Percentiles rank a stretch among this genome's conserved stretches.
These are phyloP conservation scores for Sebastiscus albofasciatus DNA, from an alignment of 2,797 vertebrate genomes.

Conservation along the genomic window DNA sequence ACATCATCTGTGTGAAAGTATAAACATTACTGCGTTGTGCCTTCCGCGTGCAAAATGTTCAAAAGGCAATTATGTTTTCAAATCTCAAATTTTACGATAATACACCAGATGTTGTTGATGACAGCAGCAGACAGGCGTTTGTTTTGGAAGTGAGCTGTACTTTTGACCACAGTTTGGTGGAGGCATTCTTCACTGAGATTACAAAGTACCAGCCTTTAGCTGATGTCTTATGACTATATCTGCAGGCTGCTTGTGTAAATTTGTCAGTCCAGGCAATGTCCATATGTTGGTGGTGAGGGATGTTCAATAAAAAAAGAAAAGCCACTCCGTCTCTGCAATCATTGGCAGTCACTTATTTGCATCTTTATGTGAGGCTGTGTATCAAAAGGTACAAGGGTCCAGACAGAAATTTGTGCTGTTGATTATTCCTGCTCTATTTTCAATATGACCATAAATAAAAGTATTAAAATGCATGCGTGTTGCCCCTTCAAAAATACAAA, in stretches of 20 bases:
- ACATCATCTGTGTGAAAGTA: neutral
- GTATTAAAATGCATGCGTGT: neutral
- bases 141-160: slow-evolving; percentile 3
- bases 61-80: neutral
- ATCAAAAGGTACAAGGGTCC: neutral
- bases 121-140: neutral
- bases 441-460: neutral
- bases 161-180: neutral
- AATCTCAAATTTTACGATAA: neutral
- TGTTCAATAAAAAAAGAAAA: neutral
- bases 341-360: neutral
- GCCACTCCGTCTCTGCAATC: neutral
- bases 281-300: neutral
- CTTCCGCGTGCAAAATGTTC: neutral
- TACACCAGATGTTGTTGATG: neutral
- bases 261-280: neutral
- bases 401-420: neutral
- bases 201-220: neutral
- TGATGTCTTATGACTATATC: neutral
- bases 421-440: neutral
- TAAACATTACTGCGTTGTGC: neutral
- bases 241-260: neutral
- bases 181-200: neutral
- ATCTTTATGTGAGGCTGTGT: neutral
- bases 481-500: slow-evolving; percentile 7